Evolutionary conservation across 2,888 invertebrate species (phyloP).

Genomic region (Fragum fragum): DNA sequence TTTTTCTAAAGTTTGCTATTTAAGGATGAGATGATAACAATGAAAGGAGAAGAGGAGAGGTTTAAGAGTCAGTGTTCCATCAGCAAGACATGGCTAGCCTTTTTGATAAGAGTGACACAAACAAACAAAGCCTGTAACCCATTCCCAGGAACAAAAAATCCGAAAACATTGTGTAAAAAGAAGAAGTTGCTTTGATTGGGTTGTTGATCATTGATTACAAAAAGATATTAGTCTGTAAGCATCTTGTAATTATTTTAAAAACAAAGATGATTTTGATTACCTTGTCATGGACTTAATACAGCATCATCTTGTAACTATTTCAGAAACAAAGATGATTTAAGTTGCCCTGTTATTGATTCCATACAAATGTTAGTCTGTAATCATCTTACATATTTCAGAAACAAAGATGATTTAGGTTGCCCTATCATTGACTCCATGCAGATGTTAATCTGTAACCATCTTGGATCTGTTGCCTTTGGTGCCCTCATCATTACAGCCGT

Average conservation of each 20-base stretch:
- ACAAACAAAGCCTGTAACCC: too few relatives aligned
- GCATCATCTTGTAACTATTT: conserved; percentile 26
- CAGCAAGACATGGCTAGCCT: too few relatives aligned
- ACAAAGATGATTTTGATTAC: conserved; percentile 79
- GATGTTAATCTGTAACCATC: conserved; percentile 85
- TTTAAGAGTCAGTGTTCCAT: too few relatives aligned
- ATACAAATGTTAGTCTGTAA: conserved; percentile 83
- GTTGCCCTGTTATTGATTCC: conserved; percentile 79
- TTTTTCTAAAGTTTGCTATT: too few relatives aligned
- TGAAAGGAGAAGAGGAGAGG: too few relatives aligned
- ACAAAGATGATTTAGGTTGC: conserved; percentile 79
- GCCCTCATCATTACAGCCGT: conserved; percentile 87
- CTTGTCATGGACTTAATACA: conserved; percentile 80
- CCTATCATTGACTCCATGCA: conserved; percentile 80
- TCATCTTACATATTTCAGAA: conserved; percentile 82
- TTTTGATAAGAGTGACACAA: too few relatives aligned
- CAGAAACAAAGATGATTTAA: conserved; percentile 81
- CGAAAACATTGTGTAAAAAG: too few relatives aligned
- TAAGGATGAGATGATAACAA: too few relatives aligned
- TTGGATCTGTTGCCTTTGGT: conserved; percentile 87
- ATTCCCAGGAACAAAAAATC: conserved; percentile 84
- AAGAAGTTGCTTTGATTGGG: too few relatives aligned
- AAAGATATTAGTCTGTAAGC: conserved; percentile 83
- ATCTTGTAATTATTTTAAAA: conserved; percentile 86
- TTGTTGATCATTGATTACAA: conserved; percentile 81